Conservation (phyloP, 2,888 invertebrate genomes). For the Nematopogon swammerdamellus region DNA sequence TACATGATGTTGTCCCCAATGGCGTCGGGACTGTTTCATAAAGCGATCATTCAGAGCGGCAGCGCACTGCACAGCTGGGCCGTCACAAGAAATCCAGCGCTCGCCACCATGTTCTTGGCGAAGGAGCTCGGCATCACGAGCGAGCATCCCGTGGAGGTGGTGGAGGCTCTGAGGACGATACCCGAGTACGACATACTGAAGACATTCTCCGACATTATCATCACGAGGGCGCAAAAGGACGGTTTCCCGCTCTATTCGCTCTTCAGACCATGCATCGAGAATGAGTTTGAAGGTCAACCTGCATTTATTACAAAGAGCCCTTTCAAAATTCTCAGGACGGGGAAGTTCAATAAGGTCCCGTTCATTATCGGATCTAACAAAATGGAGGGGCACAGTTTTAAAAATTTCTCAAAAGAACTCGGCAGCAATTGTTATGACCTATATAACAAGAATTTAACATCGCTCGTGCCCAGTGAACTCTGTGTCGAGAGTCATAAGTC, state of each 20-base stretch:
- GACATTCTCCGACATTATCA: neutral
- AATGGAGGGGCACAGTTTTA: constrained; percentile 27
- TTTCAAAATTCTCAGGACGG: constrained; percentile 30
- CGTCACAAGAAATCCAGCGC: constrained; percentile 30
- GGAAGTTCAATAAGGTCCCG: constrained; percentile 41
- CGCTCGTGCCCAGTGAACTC: constrained; percentile 29
- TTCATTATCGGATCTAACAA: constrained; percentile 42
- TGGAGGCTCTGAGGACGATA: neutral
- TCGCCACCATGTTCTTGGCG: constrained; percentile 25
- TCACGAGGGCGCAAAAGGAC: neutral
- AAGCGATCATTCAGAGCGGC: constrained; percentile 43
- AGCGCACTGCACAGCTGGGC: constrained; percentile 42
- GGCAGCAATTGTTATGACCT: constrained; percentile 20
- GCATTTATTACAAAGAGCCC: constrained; percentile 40
- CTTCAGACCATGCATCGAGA: constrained; percentile 42
- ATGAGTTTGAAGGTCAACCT: constrained; percentile 39
- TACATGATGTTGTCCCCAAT: constrained; percentile 46
- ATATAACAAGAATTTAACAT: constrained; percentile 26
- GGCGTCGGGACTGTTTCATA: constrained; percentile 43
- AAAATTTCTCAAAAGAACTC: constrained; percentile 24
- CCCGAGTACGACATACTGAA: neutral
- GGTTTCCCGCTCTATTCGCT: constrained; percentile 5
- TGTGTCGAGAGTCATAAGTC: constrained; percentile 22
- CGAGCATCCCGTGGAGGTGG: neutral
- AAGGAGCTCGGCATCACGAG: constrained; percentile 24